phyloP scores from a whole-genome alignment of 2,113 vertebrate genomes.

The Cyprinodon brontotheroides region DNA sequence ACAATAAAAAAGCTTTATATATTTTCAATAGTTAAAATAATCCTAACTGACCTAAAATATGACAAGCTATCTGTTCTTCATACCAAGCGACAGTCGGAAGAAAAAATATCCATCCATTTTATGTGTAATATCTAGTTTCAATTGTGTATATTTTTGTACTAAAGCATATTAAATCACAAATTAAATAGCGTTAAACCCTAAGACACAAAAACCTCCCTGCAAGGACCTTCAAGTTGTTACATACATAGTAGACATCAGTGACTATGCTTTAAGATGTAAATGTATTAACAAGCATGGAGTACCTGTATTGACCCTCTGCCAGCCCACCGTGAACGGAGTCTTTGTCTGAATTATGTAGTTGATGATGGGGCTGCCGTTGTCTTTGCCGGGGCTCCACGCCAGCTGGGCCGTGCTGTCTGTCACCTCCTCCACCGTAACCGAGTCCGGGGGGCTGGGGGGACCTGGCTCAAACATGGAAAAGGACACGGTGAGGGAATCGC shows the following conservation, averaged over 20 bases:
- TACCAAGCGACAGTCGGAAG: no score
- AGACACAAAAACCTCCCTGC: slow-evolving; percentile 11
- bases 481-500: slow-evolving; percentile 53
- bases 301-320: slow-evolving; percentile 92
- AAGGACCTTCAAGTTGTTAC: slow-evolving; percentile 34
- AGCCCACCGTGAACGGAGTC: slow-evolving; percentile 92
- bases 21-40: no score
- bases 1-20: no score
- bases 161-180: no score
- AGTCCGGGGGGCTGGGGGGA: slow-evolving; percentile 87
- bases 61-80: no score
- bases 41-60: no score
- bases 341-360: slow-evolving; percentile 87
- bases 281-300: slow-evolving; percentile 27
- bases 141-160: no score
- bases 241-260: slow-evolving; percentile 15
- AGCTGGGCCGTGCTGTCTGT: slow-evolving; percentile 91
- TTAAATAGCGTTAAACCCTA: no score
- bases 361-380: slow-evolving; percentile 89
- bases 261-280: slow-evolving; percentile 26
- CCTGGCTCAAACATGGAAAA: slow-evolving; percentile 77
- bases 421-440: slow-evolving; percentile 88
- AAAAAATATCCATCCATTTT: no score
- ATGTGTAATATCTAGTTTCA: no score
- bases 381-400: slow-evolving; percentile 87